Evolutionary conservation across 2,113 vertebrate species (phyloP), one percentile per base, ranked within the genome.

Genomic region (Malurus cyaneus): DNA sequence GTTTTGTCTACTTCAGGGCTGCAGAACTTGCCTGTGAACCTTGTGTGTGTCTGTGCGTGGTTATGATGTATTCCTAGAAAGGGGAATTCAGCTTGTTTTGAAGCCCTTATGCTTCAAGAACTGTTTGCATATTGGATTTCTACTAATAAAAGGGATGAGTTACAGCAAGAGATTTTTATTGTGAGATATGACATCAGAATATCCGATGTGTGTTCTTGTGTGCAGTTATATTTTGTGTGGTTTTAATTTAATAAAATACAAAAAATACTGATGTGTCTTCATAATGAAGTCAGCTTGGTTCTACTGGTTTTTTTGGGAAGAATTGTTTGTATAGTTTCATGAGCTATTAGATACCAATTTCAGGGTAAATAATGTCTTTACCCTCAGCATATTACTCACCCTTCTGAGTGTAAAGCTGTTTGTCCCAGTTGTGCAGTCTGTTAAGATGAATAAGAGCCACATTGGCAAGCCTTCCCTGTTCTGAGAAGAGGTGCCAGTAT

Each of bases 211-310:
- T 82, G 84, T 95, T 96, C 34, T 81, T 97, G 80, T 96, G 74
- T 93, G 94, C 67, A 89, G 77, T 92, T 92, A 71, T 14, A 83
- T 89, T 94, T 96, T 84, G 64, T 94, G 93, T 95, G 86, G 81
- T 86, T 97, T 97, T 96, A 93, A 95, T 92, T 95, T 94, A 96
- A 96, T 97, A 96, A 97, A 89, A 97, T 86, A 52, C 20, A 92
- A 52, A 92, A 93, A 92, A 69, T 59, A 44, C 14, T 6, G 3
- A 5, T 46, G 34, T 73, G 81, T 86, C 50, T 70, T 94, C 57
- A 19, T 94, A 82, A 86, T 72, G 42, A 92, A 86, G 18, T 57
- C 47, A 67, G 19, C 61, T 70, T 65, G 20, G 41, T 78, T 72
- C 28, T 49, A 73, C 31, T 64, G n/a, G 39, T 39, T 0, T 79